Evolutionary conservation across 2,888 invertebrate species (phyloP).

Genomic region (Pachymerium ferrugineum): DNA sequence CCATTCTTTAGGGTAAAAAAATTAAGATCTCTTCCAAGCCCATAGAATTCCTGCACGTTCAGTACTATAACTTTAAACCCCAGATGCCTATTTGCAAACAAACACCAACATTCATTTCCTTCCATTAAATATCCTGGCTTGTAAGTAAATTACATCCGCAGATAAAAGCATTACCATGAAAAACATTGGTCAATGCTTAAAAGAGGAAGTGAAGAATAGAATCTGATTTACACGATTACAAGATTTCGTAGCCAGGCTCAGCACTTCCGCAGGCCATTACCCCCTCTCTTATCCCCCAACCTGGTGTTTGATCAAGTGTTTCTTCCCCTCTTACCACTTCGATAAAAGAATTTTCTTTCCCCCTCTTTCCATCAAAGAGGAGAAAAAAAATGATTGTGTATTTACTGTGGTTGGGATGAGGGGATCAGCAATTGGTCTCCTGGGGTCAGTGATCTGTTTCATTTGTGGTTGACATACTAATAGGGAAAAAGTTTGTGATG

Average conservation of each 20-base stretch:
- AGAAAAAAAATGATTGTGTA: not conserved
- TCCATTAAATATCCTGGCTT: constrained; percentile 1
- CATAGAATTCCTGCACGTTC: too few relatives aligned
- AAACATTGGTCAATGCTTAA: not conserved
- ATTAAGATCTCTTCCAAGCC: not conserved
- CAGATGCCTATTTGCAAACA: not conserved
- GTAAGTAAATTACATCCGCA: constrained; percentile 19
- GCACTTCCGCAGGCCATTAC: constrained; percentile 10
- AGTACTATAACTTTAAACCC: not conserved
- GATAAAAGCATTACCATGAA: constrained; percentile 16
- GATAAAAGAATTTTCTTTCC: not conserved
- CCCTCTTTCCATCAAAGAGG: not conserved
- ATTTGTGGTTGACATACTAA: constrained; percentile 4
- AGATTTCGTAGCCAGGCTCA: not conserved
- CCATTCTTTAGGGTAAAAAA: not conserved
- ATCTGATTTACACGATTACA: constrained; percentile 11
- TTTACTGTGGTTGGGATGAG: not conserved
- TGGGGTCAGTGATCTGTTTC: not conserved
- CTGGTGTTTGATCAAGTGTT: constrained; percentile 16
- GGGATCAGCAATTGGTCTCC: not conserved
- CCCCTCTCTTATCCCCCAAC: not conserved
- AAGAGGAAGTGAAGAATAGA: constrained; percentile 19
- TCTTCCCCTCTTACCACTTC: not conserved
- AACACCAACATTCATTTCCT: constrained; percentile 17
- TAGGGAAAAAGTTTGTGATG: not conserved